Percentiles rank a stretch among this genome's conserved stretches.
Evolutionary conservation across 2,797 vertebrate genomes (phyloP).

Genomic region (Petrocephalus sullivani): DNA sequence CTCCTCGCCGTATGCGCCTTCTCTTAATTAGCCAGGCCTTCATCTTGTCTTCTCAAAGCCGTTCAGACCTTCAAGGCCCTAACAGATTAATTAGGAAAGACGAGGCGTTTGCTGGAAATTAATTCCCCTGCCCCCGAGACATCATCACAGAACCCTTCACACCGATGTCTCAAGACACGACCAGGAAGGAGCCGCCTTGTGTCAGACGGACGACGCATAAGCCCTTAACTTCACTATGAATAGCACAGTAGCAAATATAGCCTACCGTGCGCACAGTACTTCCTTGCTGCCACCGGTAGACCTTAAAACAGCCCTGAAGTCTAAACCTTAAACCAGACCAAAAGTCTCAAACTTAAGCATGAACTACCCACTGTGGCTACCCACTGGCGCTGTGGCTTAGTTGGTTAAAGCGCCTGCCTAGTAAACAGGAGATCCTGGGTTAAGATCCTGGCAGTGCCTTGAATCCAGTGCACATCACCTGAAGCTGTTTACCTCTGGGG

Average conservation of each 20-base stretch:
- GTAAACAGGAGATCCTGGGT: too few relatives aligned
- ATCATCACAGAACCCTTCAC: constrained; percentile 41
- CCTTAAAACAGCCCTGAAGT: background rate
- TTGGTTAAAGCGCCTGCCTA: too few relatives aligned
- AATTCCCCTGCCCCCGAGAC: constrained; percentile 66
- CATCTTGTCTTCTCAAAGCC: constrained; percentile 71
- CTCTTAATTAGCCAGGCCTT: constrained; percentile 89
- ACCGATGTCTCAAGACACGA: background rate
- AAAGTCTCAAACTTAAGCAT: background rate
- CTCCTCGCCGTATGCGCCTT: constrained; percentile 67
- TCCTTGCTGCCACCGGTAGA: background rate
- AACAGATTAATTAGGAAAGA: constrained; percentile 86
- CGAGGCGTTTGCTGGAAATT: constrained; percentile 77
- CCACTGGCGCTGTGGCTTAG: too few relatives aligned
- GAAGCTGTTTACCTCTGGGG: too few relatives aligned
- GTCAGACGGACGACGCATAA: constrained; percentile 15
- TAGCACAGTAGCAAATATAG: background rate
- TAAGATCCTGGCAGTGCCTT: too few relatives aligned
- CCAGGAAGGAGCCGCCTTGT: constrained; percentile 22
- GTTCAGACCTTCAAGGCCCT: constrained; percentile 69
- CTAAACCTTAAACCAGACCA: background rate
- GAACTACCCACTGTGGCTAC: too few relatives aligned
- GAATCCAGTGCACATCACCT: too few relatives aligned
- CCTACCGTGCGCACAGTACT: background rate
- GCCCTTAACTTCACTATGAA: background rate